Percentiles rank a stretch among this genome's conserved stretches.
Evolutionary conservation across 2,888 invertebrate species (phyloP).

Genomic region (Pristionchus japonicus): DNA sequence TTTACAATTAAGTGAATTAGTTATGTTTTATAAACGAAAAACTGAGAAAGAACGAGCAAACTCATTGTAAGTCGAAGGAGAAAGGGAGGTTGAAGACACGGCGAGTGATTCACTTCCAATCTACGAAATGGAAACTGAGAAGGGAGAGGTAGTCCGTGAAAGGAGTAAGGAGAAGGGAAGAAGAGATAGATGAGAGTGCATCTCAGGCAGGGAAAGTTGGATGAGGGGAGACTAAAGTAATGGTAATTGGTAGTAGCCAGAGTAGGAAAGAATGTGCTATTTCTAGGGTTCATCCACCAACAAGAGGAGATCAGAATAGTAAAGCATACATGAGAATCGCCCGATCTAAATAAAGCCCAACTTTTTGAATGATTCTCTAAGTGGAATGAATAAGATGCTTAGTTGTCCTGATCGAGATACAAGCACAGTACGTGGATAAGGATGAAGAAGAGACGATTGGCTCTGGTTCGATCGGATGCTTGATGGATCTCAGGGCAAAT

Average conservation of each 20-base stretch:
- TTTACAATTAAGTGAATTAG: too few species aligned
- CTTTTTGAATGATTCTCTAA: too few species aligned
- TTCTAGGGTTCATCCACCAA: too few species aligned
- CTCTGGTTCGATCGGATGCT: background rate
- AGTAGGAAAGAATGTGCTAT: too few species aligned
- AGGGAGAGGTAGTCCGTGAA: background rate
- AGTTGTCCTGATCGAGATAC: background rate
- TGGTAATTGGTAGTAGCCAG: too few species aligned
- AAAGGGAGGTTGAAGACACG: constrained; percentile 1
- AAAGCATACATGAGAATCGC: too few species aligned
- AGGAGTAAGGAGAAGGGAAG: background rate
- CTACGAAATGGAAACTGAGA: constrained; percentile 31
- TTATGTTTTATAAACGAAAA: too few species aligned
- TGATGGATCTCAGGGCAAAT: background rate
- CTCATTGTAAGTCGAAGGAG: background rate
- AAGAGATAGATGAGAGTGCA: background rate
- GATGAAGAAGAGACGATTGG: background rate
- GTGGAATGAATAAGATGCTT: too few species aligned
- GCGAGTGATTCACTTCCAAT: constrained; percentile 34
- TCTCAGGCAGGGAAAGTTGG: background rate
- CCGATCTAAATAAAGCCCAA: too few species aligned
- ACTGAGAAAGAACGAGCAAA: background rate
- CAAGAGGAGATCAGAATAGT: too few species aligned
- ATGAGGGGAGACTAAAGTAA: too few species aligned
- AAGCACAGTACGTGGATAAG: background rate